phyloP scores from a whole-genome alignment of 2,113 vertebrate species.

The Actenoides lindsayi region DNA sequence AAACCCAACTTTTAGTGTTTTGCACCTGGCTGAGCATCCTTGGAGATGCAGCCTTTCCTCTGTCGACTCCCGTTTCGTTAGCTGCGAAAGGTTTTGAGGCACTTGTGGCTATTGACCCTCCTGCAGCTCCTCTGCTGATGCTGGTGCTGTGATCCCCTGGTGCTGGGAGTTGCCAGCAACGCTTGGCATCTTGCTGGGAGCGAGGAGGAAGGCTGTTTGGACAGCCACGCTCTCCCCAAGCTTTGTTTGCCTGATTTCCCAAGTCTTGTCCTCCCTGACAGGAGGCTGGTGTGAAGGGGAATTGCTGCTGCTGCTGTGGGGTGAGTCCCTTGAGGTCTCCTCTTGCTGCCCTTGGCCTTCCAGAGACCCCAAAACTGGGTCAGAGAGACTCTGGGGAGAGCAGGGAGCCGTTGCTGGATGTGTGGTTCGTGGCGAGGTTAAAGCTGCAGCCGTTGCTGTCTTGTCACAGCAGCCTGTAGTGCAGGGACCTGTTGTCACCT shows the following conservation, averaged over 20 bases:
- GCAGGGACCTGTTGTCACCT: background rate
- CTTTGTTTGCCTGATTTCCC: background rate
- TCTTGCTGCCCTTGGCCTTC: background rate
- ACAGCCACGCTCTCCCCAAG: rapidly evolving
- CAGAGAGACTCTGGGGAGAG: background rate
- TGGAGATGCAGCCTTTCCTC: rapidly evolving
- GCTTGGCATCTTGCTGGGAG: rapidly evolving
- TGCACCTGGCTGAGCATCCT: background rate
- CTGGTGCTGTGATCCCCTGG: background rate
- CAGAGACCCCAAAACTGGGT: background rate
- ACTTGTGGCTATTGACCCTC: rapidly evolving
- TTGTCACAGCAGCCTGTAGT: background rate
- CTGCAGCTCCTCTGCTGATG: background rate
- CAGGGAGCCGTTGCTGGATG: background rate
- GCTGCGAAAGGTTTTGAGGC: background rate
- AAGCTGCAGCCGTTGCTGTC: background rate
- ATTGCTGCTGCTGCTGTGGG: background rate
- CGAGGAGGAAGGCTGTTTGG: background rate
- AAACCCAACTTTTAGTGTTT: background rate
- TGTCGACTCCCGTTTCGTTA: background rate
- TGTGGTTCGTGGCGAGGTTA: background rate
- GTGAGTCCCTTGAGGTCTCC: rapidly evolving
- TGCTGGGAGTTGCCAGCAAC: background rate
- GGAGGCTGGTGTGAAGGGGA: background rate
- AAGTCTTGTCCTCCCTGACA: background rate